These are phyloP conservation scores for Lamellibrachia satsuma DNA, from an alignment of 2,888 invertebrate genomes.

Conservation along the genomic window DNA sequence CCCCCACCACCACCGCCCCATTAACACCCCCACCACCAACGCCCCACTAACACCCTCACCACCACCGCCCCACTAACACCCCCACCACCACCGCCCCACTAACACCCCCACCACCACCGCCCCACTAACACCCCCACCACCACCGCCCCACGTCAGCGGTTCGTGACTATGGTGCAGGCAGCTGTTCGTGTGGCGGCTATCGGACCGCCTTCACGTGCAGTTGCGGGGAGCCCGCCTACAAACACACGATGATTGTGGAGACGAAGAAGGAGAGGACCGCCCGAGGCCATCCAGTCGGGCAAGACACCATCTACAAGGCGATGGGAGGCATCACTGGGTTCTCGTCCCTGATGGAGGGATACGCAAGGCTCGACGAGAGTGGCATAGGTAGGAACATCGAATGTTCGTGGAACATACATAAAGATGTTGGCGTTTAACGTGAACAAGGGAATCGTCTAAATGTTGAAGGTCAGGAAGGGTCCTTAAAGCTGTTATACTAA, in stretches of 20 bases:
- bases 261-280: conserved; percentile 60
- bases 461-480: too few species aligned
- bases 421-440: background rate
- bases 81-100: background rate
- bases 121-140: too few species aligned
- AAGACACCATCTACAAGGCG: conserved; percentile 60
- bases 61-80: too few species aligned
- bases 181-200: conserved; percentile 61
- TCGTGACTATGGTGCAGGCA: conserved; percentile 39
- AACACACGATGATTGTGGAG: conserved; percentile 59
- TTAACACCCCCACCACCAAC: background rate
- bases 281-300: conserved; percentile 61
- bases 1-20: too few species aligned
- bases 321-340: conserved; percentile 65
- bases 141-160: background rate
- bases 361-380: conserved; percentile 61
- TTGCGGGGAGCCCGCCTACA: conserved; percentile 56
- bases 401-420: background rate
- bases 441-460: too few species aligned
- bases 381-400: conserved; percentile 55
- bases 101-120: too few species aligned
- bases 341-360: conserved; percentile 63
- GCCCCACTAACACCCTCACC: background rate
- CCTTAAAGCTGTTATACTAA: too few species aligned
- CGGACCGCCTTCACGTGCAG: conserved; percentile 61